Evolutionary conservation across 92 coral and sea anemone genomes (phyloP), one percentile per base, ranked within the genome.

Genomic region (Siderastrea siderea): DNA sequence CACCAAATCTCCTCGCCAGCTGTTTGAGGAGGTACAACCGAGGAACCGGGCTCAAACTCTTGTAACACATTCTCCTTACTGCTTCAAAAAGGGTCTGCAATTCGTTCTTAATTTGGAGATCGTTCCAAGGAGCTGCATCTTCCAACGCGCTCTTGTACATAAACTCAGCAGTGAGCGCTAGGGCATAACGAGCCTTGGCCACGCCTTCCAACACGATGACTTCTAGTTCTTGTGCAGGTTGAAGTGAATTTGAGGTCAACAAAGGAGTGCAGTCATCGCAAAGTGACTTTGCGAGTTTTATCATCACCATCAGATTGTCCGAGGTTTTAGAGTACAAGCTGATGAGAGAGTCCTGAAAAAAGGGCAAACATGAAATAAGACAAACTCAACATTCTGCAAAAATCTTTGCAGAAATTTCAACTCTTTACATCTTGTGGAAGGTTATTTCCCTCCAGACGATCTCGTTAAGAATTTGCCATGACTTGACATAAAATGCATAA

Each of bases 1-100:
- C 92, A 77, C 98, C 98, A 85, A 72, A 90, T 48, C 91, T 89
- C 54, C 98, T 80, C 51, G 86, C 92, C 75, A 94, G 81, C 81
- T 93, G 98, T 68, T 93, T 94, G 74, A 93, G 78, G 19, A 94
- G 85, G 90, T 87, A 94, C 51, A 92, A 57, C 4, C 92, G 89
- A 19, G 95, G 95, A 7, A 84, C 87, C n/a, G 90, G 75, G 80
- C 83, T 82, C 45, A 75, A 63, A 60, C 92, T 80, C 83, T 84
- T 73, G 58, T 49, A 68, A 38, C 93, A 92, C 88, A 89, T 82
- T 81, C 74, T 83, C 57, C 89, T 82, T 3, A 86, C 88, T 12
- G 86, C 91, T 61, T 71, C 90, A 72, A 94, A 73, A n/a, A 94
- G 90, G 48, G 65, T 86, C 16, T 47, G 55, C 53, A 94, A 52